phyloP scores from a whole-genome alignment of 2,113 vertebrate species.

The Gobius niger region DNA sequence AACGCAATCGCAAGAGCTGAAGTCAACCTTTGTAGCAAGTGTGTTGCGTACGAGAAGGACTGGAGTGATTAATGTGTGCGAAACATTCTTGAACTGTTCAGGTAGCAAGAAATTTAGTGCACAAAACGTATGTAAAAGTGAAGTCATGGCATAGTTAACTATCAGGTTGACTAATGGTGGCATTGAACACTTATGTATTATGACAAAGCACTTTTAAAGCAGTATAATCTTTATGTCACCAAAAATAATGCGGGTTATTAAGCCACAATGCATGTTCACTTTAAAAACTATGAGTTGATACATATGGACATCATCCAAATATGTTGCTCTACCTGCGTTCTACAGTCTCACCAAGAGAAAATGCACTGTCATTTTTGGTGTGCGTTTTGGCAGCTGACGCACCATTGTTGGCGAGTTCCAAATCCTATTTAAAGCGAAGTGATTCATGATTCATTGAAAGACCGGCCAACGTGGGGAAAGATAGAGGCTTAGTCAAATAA shows the following conservation, averaged over 20 bases:
- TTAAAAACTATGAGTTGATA: no score
- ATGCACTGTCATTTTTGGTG: background rate
- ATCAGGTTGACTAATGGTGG: no score
- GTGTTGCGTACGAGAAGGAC: slow-evolving; percentile 58
- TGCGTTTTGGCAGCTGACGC: background rate
- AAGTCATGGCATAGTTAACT: background rate
- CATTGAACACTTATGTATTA: no score
- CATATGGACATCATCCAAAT: background rate
- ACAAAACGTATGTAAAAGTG: background rate
- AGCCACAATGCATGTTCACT: no score
- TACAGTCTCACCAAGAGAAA: background rate
- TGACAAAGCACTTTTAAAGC: no score
- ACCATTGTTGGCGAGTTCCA: background rate
- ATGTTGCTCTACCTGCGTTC: background rate
- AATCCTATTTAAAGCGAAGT: slow-evolving; percentile 20
- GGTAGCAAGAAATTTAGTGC: slow-evolving; percentile 4
- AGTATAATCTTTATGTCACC: no score
- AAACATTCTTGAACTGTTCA: slow-evolving; percentile 66
- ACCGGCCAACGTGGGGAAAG: slow-evolving; percentile 33
- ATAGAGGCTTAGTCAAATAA: slow-evolving; percentile 11
- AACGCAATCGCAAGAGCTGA: slow-evolving; percentile 59
- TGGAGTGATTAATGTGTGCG: slow-evolving; percentile 73
- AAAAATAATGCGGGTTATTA: no score
- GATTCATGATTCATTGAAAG: slow-evolving; percentile 51
- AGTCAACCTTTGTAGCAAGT: slow-evolving; percentile 56